These are phyloP conservation scores for Chesias legatella DNA, from an alignment of 2,888 invertebrate genomes.

Conservation along the genomic window DNA sequence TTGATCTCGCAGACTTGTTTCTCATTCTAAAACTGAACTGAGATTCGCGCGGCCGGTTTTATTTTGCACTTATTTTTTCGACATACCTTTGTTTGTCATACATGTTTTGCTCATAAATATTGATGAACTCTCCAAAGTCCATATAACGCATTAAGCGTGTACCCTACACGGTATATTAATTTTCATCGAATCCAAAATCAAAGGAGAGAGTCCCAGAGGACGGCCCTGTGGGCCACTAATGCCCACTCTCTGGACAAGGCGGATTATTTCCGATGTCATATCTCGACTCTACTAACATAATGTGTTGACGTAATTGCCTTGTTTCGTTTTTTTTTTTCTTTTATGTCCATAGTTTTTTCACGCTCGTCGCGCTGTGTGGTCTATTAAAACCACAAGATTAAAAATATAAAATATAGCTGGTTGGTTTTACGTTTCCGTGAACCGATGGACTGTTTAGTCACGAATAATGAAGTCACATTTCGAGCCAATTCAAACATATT, in stretches of 20 bases:
- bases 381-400: constrained; percentile 29
- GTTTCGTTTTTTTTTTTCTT: constrained; percentile 50
- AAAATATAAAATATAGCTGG: constrained; percentile 7
- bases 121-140: constrained; percentile 27
- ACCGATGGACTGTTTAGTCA: constrained; percentile 11
- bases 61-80: constrained; percentile 19
- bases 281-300: constrained; percentile 70
- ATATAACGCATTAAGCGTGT: constrained; percentile 51
- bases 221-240: constrained; percentile 53
- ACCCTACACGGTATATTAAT: constrained; percentile 63
- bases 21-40: constrained; percentile 1
- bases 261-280: constrained; percentile 75
- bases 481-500: constrained; percentile 13
- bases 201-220: constrained; percentile 65
- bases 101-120: constrained; percentile 42
- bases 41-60: constrained; percentile 13
- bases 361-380: constrained; percentile 58
- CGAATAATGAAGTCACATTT: constrained; percentile 4
- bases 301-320: constrained; percentile 65
- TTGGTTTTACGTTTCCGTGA: constrained; percentile 17
- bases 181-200: constrained; percentile 72
- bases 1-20: constrained; percentile 2
- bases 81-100: constrained; percentile 24
- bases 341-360: constrained; percentile 51
- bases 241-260: constrained; percentile 68